Evolutionary conservation across 2,113 vertebrate species (phyloP), one percentile per base, ranked within the genome.

Genomic region (Numida meleagris): DNA sequence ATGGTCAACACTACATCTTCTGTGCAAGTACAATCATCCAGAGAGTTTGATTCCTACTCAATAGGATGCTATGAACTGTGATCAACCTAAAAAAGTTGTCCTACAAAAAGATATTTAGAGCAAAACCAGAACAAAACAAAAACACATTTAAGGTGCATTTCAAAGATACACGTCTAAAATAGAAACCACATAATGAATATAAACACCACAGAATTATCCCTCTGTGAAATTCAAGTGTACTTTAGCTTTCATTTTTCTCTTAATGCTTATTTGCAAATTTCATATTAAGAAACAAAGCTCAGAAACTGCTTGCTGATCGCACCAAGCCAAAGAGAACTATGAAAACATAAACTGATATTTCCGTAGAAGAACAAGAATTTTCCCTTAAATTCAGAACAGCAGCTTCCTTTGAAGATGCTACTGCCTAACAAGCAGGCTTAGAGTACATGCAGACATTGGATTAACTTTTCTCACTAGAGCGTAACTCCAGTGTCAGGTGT

Each of bases 11-110:
- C 18, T 33, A 43, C 21, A 51, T 50, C 46, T 71, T 57, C 68
- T 63, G 19, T 36, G 57, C 38, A 63, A 94, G 29, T 42, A 25
- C 68, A 66, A 31, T 51, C 68, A 67, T 20, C 25, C 31, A 23
- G 33, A 20, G 57, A 82, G 77, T 86, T 76, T 83, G 50, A 71
- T 88, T 83, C 34, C 43, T n/a, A 59, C 31, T 29, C 19, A 51
- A 38, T 16, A 71, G 25, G 25, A 19, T 83, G 7, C 43, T 67
- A 67, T 74, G 38, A 90, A 73, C 43, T 74, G 55, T 70, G 72
- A 94, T 87, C 48, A 58, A 83, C 50, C 50, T 86, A 62, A 83
- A 89, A 90, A 88, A 91, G 66, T 50, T 80, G 29, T 50, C 65
- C 63, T 75, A 78, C 14, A 50, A 86, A 85, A 92, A 93, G 10